phyloP scores from a whole-genome alignment of 2,113 vertebrate species.

The Chloroceryle aenea region DNA sequence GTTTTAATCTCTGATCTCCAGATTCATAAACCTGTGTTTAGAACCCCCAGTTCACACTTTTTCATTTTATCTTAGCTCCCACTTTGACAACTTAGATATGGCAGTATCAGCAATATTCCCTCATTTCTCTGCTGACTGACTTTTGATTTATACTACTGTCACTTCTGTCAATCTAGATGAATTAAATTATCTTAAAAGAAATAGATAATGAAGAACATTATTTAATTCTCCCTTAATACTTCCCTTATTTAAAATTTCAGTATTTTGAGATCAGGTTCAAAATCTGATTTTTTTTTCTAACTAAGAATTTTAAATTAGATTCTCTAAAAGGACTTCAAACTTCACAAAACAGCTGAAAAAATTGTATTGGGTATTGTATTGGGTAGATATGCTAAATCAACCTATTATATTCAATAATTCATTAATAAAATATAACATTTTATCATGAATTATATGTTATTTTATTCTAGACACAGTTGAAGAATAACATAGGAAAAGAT shows the following conservation, averaged over 20 bases:
- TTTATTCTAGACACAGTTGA: background rate
- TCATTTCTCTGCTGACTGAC: background rate
- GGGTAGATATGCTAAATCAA: background rate
- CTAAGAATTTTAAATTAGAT: background rate
- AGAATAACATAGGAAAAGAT: background rate
- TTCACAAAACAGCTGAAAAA: background rate
- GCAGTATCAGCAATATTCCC: background rate
- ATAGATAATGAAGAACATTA: background rate
- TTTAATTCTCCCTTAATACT: background rate
- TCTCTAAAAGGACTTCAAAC: background rate
- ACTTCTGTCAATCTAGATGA: conserved; percentile 43
- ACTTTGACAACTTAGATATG: background rate
- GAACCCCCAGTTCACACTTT: background rate
- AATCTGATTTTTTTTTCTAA: background rate
- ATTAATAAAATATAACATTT: background rate
- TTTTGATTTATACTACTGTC: background rate
- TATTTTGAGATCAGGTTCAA: background rate
- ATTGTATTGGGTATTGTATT: no score
- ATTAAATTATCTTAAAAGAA: background rate
- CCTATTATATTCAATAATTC: background rate
- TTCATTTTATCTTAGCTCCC: background rate
- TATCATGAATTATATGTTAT: background rate
- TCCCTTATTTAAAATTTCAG: background rate
- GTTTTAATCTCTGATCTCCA: background rate
- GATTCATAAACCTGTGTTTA: background rate